A percentile compares a stretch with the other conserved stretches of the same genome.
phyloP scores from a whole-genome alignment of 2,888 invertebrate species.

The Mimumesa dahlbomi region DNA sequence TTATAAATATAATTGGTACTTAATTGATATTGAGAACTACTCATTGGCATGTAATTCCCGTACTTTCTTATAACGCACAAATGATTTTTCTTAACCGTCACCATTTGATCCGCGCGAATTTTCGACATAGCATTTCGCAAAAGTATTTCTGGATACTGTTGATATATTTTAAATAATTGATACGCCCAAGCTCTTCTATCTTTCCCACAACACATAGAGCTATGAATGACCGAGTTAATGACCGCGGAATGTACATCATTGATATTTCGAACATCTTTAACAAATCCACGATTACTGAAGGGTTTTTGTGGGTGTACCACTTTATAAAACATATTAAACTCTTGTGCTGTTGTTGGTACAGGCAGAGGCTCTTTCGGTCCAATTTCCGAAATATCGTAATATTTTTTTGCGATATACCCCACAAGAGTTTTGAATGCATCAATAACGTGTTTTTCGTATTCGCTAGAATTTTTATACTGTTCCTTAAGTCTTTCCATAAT shows the following conservation, averaged over 20 bases:
- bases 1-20: slow-evolving; percentile 78
- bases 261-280: slow-evolving; percentile 78
- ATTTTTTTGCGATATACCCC: slow-evolving; percentile 74
- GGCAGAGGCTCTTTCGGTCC: slow-evolving; percentile 65
- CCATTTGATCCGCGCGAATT: slow-evolving; percentile 83
- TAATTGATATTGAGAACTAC: slow-evolving; percentile 81
- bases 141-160: slow-evolving; percentile 86
- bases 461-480: slow-evolving; percentile 60
- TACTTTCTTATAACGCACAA: slow-evolving; percentile 77
- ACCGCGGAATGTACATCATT: slow-evolving; percentile 82
- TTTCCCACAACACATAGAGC: slow-evolving; percentile 84
- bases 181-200: slow-evolving; percentile 85
- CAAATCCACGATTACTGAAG: slow-evolving; percentile 68
- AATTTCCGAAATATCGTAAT: slow-evolving; percentile 76
- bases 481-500: slow-evolving; percentile 77
- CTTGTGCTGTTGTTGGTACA: slow-evolving; percentile 72
- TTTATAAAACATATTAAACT: slow-evolving; percentile 73
- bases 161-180: slow-evolving; percentile 87
- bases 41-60: slow-evolving; percentile 80
- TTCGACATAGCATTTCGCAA: slow-evolving; percentile 84
- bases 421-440: slow-evolving; percentile 74
- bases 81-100: slow-evolving; percentile 82
- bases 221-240: slow-evolving; percentile 84
- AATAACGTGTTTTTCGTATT: slow-evolving; percentile 70
- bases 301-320: slow-evolving; percentile 75